Evolutionary conservation across 2,888 invertebrate genomes (phyloP), one percentile per base, ranked within the genome.

Genomic region (Panopea generosa): DNA sequence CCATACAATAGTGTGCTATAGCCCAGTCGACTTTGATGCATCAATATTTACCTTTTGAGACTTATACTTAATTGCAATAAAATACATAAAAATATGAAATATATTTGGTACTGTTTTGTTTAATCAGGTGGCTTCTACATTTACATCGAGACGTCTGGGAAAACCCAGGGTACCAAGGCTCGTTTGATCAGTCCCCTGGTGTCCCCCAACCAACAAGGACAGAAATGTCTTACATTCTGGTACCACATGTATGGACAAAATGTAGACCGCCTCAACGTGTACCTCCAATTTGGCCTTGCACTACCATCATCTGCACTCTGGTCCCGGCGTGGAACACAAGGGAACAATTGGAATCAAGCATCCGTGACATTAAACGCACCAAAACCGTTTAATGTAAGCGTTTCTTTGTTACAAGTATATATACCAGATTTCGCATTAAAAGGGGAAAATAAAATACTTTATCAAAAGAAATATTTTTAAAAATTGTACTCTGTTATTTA

Each of bases 91-190:
- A n/a, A n/a, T n/a, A n/a, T n/a, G n/a, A n/a, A n/a, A n/a, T n/a
- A n/a, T n/a, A n/a, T n/a, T n/a, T n/a, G n/a, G n/a, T n/a, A n/a
- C n/a, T n/a, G n/a, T n/a, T n/a, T n/a, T n/a, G n/a, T n/a, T n/a
- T n/a, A n/a, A n/a, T n/a, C 27, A 85, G 84, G 50, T 50, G 91
- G 91, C 2, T 87, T 84, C 73, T 91, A 90, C 65, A 66, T 90
- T 33, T 90, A 88, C 76, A 88, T 87, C 33, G 91, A 90, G 71
- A 86, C 89, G 2, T 85, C 88, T n/a, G 75, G 60, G 7, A 60
- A 57, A 14, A 57, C 27, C 0, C 40, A 33, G 3, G 87, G 87
- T 6, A 62, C 84, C 70, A 87, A 82, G 59, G 89, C 90, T 6
- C 81, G 87, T 18, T 66, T 91, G 16, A 76, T 87, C 70, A 90